phyloP scores from a whole-genome alignment of 2,797 vertebrate genomes.

The Protosalanx chinensis region DNA sequence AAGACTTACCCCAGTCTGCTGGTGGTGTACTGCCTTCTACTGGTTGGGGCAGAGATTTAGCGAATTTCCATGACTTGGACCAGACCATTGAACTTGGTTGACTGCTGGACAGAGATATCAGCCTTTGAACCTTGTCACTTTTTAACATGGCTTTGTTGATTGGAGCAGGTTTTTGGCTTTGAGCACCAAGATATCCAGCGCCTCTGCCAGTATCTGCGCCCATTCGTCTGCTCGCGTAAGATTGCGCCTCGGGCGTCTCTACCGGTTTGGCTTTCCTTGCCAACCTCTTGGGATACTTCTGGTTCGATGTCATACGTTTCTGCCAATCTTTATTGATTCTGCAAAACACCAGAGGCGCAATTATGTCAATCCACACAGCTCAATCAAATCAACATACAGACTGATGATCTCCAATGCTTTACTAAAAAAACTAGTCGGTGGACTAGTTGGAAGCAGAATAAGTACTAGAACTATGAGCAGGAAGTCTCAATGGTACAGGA shows the following conservation, averaged over 20 bases:
- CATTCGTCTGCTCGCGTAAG: conserved; percentile 1
- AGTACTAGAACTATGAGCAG: too few species aligned
- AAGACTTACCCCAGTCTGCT: conserved; percentile 57
- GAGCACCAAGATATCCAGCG: conserved; percentile 9
- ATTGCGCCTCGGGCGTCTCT: conserved; percentile 34
- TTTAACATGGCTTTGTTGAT: conserved; percentile 20
- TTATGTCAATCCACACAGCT: not conserved
- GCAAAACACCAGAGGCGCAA: conserved; percentile 10
- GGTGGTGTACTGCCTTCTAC: conserved; percentile 17
- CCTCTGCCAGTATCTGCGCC: conserved; percentile 14
- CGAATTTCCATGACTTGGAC: conserved; percentile 64
- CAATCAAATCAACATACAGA: not conserved
- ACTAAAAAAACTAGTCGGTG: too few species aligned
- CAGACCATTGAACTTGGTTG: conserved; percentile 56
- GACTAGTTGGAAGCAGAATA: too few species aligned
- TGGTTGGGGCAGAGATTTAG: conserved; percentile 42
- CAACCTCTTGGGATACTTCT: conserved; percentile 37
- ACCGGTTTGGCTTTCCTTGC: conserved; percentile 44
- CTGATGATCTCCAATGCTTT: too few species aligned
- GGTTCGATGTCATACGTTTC: conserved; percentile 34
- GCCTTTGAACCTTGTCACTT: conserved; percentile 27
- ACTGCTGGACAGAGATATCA: conserved; percentile 45
- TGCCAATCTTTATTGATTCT: conserved; percentile 68
- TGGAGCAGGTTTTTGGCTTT: conserved; percentile 9
- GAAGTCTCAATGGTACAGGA: too few species aligned